phyloP scores from a whole-genome alignment of 2,888 invertebrate species.

The Amiota minor region DNA sequence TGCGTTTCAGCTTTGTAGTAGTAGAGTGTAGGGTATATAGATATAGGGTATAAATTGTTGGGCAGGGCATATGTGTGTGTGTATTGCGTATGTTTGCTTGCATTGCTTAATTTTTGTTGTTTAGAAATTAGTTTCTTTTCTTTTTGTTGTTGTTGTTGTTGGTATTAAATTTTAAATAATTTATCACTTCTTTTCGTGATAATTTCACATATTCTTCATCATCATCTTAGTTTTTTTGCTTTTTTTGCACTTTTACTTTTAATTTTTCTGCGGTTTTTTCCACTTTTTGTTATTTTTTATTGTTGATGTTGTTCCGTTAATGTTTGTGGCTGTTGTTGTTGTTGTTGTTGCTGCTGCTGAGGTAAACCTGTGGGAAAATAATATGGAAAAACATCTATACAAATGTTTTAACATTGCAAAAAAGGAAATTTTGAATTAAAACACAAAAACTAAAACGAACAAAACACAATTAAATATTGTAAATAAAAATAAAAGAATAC shows the following conservation, averaged over 20 bases:
- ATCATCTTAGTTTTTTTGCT: constrained; percentile 31
- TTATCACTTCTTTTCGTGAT: constrained; percentile 33
- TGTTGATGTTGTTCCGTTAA: constrained; percentile 38
- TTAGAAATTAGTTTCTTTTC: no score
- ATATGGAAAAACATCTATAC: constrained; percentile 65
- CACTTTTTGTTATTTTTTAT: constrained; percentile 28
- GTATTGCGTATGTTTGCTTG: constrained; percentile 5
- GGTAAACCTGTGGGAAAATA: constrained; percentile 58
- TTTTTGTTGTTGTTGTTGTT: constrained; percentile 32
- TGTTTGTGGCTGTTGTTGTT: constrained; percentile 44
- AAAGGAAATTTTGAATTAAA: constrained; percentile 41
- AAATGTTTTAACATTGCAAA: constrained; percentile 54
- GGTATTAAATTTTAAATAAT: constrained; percentile 44
- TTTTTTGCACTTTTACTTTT: constrained; percentile 13
- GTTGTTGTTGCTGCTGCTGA: constrained; percentile 45
- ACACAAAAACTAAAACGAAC: constrained; percentile 31
- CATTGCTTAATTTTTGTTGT: not conserved
- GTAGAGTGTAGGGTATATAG: no score
- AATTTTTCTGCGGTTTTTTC: constrained; percentile 17
- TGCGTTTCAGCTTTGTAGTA: no score
- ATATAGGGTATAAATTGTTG: no score
- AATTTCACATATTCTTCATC: not conserved
- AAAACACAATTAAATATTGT: constrained; percentile 25
- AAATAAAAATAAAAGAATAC: not conserved
- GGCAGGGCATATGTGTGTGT: constrained; percentile 26